Conservation (phyloP, 2,113 vertebrate species). For the Cyprinodon tularosa region DNA sequence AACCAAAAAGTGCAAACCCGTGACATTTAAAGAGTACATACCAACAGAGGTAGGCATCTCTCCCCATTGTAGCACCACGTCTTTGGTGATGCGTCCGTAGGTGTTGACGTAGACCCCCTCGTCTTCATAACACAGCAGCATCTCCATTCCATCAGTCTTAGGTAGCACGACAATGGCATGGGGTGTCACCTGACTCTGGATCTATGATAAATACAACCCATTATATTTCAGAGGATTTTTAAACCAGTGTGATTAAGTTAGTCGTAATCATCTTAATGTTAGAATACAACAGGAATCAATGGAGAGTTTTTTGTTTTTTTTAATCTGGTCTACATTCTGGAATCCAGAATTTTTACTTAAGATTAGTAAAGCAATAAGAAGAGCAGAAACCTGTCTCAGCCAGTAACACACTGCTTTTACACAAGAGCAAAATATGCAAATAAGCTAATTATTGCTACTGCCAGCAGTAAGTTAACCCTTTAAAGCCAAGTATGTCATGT, state of each 20-base stretch:
- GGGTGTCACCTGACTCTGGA: slow-evolving; percentile 94
- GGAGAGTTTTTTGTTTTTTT: not conserved
- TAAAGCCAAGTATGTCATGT: no score
- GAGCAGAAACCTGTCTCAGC: slow-evolving; percentile 56
- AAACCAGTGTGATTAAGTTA: slow-evolving; percentile 24
- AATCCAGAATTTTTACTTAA: not conserved
- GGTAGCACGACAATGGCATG: slow-evolving; percentile 97
- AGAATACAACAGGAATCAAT: slow-evolving; percentile 19
- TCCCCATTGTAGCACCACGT: slow-evolving; percentile 98
- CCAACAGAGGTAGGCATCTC: slow-evolving; percentile 99
- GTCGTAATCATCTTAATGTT: slow-evolving; percentile 23
- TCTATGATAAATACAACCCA: slow-evolving; percentile 74
- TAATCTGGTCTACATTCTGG: not conserved
- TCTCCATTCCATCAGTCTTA: slow-evolving; percentile 98
- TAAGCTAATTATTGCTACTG: no score
- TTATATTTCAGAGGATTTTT: slow-evolving; percentile 22
- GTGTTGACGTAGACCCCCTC: slow-evolving; percentile 98
- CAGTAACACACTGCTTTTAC: slow-evolving; percentile 4
- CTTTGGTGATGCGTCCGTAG: slow-evolving; percentile 98
- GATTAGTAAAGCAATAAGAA: not conserved
- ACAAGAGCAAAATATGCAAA: not conserved
- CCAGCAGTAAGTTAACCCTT: no score
- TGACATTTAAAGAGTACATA: slow-evolving; percentile 67
- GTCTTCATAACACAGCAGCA: slow-evolving; percentile 98
- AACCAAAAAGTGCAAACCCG: no score